Conservation (phyloP, 2,797 vertebrate species). For the Bovichtus diacanthus region DNA sequence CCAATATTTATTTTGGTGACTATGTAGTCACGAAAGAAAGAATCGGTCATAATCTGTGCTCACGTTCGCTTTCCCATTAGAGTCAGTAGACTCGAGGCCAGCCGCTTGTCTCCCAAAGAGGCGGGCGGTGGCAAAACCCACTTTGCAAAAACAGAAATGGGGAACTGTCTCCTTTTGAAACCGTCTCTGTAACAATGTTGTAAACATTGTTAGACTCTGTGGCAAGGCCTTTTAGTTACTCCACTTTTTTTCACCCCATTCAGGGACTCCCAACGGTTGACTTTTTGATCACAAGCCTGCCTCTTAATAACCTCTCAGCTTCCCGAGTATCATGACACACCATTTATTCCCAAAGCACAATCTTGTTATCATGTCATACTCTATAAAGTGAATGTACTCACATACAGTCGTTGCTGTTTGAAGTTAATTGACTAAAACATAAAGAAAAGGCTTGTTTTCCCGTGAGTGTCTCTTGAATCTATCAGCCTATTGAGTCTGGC, state of each 20-base stretch:
- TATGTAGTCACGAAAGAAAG: too few relatives aligned
- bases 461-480: constrained; percentile 57
- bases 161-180: too few relatives aligned
- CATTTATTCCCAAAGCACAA: constrained; percentile 32
- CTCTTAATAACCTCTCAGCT: neutral
- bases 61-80: too few relatives aligned
- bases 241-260: neutral
- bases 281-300: neutral
- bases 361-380: constrained; percentile 30
- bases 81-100: too few relatives aligned
- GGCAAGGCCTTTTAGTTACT: neutral
- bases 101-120: too few relatives aligned
- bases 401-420: constrained; percentile 43
- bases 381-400: constrained; percentile 48
- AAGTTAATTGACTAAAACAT: constrained; percentile 61
- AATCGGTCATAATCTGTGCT: too few relatives aligned
- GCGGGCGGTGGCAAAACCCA: too few relatives aligned
- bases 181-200: neutral
- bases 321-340: constrained; percentile 13
- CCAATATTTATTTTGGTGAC: too few relatives aligned
- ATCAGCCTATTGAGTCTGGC: constrained; percentile 50
- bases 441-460: constrained; percentile 70
- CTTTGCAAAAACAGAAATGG: too few relatives aligned
- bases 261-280: neutral
- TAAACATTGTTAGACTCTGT: neutral